Evolutionary conservation across 2,888 invertebrate genomes (phyloP), one percentile per base, ranked within the genome.

Genomic region (Temnothorax ravouxi): DNA sequence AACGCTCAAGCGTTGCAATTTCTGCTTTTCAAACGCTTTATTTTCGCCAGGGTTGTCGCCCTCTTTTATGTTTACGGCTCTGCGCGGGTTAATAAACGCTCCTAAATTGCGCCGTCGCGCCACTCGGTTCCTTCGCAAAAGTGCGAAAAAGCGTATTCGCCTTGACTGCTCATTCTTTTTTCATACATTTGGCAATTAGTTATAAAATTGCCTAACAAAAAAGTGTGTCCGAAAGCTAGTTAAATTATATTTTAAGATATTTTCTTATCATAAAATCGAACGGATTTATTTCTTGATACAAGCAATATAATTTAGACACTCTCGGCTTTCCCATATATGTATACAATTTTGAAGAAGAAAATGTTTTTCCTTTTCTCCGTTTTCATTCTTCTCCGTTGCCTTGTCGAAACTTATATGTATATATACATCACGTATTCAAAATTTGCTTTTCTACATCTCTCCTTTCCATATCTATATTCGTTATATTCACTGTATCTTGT

Each of bases 31-130:
- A n/a, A n/a, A n/a, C n/a, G n/a, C n/a, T n/a, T n/a, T n/a, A n/a
- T n/a, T n/a, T n/a, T n/a, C n/a, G n/a, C n/a, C n/a, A n/a, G n/a
- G n/a, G n/a, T n/a, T 61, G 56, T 34, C 44, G 44, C 34, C 15
- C 29, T 44, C 79, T 34, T 29, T 56, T 47, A 56, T 59, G 72
- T 79, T 71, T 79, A 79, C 56, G n/a, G 18, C 34, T 56, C 18
- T 71, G n/a, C 69, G 21, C 44, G 34, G 21, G 34, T 71, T 79
- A 79, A 79, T 79, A 79, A 79, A 79, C 34, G 56, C 54, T 44
- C 44, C 34, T 79, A 79, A 29, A 79, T 79, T 79, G 59, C 34
- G 18, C 21, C 29, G 61, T n/a, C 4, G 15, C 15, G 11, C 41
- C 41, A 34, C 4, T 8, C 69, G 34, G 34, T 34, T 50, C 15